Evolutionary conservation across 2,888 invertebrate species (phyloP), one percentile per base, ranked within the genome.

Genomic region (Ischnus inquisitorius): DNA sequence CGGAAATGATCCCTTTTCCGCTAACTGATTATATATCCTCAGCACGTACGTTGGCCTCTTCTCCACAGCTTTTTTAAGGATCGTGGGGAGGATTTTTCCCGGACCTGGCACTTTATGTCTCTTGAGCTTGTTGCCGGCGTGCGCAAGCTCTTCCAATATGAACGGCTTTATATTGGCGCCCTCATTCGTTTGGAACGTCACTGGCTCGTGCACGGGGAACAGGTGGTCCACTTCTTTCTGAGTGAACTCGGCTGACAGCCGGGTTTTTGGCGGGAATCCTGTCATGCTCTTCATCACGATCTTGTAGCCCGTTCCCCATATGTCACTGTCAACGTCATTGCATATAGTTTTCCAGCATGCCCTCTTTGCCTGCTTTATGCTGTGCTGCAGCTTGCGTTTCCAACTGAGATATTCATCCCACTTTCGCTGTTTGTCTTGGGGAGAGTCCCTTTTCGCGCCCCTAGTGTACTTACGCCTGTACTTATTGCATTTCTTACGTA

Each of bases 121-220:
- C 48, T 48, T 48, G 14, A 48, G 12, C 41, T 14, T 67, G 10
- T 19, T 16, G 51, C 48, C 12, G 34, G 64, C 65, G 3, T 34
- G n/a, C 41, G 14, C 16, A 71, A 76, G 78, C 79, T 84, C 77
- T 72, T 67, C 43, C 43, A 62, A 10, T 72, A 62, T 67, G 62
- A 79, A 84, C 65, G 60, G 60, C 54, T 19, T 65, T 48, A 84
- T 69, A 71, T 8, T 22, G 14, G 22, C 39, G n/a, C 39, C 2
- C 16, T 5, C 41, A 22, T 67, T 28, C 3, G 34, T 3, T 28
- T 67, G 22, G 41, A 67, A 67, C 5, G 10, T 34, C 39, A 67
- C 48, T 10, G 48, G 72, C 28, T 54, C 51, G 41, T 72, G 54
- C 8, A 72, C 54, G 6, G 72, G 54, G 54, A 72, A 72, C n/a